These are phyloP conservation scores for Ptilorrhoa leucosticta DNA, from an alignment of 2,113 vertebrate genomes.

Conservation along the genomic window DNA sequence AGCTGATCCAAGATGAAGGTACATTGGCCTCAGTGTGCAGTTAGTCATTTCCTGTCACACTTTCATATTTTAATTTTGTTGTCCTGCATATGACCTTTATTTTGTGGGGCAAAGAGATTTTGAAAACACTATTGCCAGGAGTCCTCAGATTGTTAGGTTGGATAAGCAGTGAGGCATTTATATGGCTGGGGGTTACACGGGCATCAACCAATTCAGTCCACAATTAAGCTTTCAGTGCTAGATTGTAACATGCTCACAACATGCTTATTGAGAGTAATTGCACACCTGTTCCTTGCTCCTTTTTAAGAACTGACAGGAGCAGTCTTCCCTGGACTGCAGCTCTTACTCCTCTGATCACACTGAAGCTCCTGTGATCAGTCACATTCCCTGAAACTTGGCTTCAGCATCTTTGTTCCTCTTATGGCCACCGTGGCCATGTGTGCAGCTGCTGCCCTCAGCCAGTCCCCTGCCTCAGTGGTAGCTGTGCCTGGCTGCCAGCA, in stretches of 20 bases:
- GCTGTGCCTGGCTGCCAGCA: background rate
- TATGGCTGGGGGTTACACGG: background rate
- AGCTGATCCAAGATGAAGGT: slow-evolving; percentile 44
- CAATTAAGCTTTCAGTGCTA: background rate
- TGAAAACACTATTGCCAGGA: background rate
- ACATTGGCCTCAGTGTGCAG: background rate
- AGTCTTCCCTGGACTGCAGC: background rate
- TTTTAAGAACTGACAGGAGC: background rate
- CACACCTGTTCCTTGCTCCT: background rate
- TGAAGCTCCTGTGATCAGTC: background rate
- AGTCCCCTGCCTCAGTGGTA: background rate
- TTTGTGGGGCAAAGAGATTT: slow-evolving; percentile 12
- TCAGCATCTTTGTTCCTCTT: slow-evolving; percentile 29
- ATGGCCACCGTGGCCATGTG: background rate
- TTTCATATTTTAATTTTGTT: background rate
- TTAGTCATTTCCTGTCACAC: slow-evolving; percentile 54
- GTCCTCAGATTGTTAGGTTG: background rate
- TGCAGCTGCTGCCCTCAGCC: background rate
- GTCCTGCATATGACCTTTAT: slow-evolving; percentile 11
- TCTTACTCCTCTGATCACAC: background rate
- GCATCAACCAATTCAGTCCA: background rate
- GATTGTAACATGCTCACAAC: background rate
- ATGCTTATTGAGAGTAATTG: background rate
- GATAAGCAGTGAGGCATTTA: background rate
- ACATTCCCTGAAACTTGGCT: background rate